A percentile compares a stretch with the other conserved stretches of the same genome.
Conservation (phyloP, 2,113 vertebrate genomes). For the Passer domesticus region DNA sequence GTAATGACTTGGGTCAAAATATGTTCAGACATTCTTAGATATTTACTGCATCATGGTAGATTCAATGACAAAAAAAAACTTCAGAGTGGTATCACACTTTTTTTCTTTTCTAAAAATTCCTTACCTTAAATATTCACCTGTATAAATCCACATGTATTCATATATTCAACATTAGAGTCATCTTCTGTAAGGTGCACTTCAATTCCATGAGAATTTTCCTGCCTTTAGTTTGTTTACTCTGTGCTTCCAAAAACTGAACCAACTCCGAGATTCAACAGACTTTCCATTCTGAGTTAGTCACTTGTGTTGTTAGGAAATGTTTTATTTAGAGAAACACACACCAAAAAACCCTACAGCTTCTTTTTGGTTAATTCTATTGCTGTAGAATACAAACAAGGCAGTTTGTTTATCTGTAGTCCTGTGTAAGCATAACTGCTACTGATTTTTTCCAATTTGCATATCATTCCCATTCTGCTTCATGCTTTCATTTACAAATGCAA, state of each 20-base stretch:
- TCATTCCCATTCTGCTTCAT: background rate
- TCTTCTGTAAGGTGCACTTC: background rate
- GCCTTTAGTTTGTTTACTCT: background rate
- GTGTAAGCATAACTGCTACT: background rate
- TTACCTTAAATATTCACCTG: background rate
- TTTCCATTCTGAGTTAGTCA: background rate
- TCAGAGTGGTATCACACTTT: fast-evolving
- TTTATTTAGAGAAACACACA: background rate
- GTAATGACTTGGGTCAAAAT: background rate
- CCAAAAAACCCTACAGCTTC: background rate
- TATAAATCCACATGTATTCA: background rate
- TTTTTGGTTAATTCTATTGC: background rate
- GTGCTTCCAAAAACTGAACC: background rate
- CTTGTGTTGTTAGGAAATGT: background rate
- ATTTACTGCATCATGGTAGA: background rate
- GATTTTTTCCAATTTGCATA: conserved; percentile 7
- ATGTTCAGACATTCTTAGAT: background rate
- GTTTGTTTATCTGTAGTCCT: background rate
- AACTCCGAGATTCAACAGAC: background rate
- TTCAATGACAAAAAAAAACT: background rate
- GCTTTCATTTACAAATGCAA: background rate
- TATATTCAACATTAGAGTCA: background rate
- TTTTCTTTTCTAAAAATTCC: background rate
- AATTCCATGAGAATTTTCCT: background rate
- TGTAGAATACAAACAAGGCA: background rate